Evolutionary conservation across 2,797 vertebrate genomes (phyloP).

Genomic region (Pitangus sulphuratus): DNA sequence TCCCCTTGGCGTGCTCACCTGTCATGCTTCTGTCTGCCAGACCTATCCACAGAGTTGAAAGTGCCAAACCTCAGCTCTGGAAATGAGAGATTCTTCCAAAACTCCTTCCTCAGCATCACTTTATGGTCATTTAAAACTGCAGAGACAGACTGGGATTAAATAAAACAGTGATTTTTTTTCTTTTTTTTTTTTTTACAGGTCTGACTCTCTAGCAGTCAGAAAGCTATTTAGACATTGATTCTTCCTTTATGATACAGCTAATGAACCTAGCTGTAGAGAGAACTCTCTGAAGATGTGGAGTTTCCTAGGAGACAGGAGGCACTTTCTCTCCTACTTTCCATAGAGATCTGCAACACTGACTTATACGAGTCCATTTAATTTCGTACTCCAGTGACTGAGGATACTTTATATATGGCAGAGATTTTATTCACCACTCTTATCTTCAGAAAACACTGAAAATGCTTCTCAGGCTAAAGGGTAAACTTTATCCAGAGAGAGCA

Average conservation of each 20-base stretch:
- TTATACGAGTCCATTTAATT: not conserved
- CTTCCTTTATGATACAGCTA: not conserved
- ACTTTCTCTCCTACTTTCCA: not conserved
- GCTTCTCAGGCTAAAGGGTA: not conserved
- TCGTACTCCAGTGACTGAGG: not conserved
- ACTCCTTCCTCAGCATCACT: not conserved
- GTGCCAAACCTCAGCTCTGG: rapidly evolving
- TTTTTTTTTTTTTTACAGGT: too few species aligned
- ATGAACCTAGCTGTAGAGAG: not conserved
- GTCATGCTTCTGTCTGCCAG: rapidly evolving
- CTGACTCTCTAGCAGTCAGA: not conserved
- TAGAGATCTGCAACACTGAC: not conserved
- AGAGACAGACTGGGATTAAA: not conserved
- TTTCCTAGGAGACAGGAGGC: not conserved
- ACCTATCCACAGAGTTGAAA: rapidly evolving
- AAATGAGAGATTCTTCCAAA: not conserved
- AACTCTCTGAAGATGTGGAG: not conserved
- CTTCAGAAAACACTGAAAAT: not conserved
- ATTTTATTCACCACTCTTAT: not conserved
- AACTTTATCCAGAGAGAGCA: not conserved
- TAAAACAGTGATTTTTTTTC: not conserved
- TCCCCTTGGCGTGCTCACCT: rapidly evolving
- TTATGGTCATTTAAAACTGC: not conserved
- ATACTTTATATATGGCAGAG: not conserved
- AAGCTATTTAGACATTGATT: not conserved